A percentile compares a stretch with the other conserved stretches of the same genome.
Conservation (phyloP, 2,797 vertebrate species). For the Phoeniculus purpureus region DNA sequence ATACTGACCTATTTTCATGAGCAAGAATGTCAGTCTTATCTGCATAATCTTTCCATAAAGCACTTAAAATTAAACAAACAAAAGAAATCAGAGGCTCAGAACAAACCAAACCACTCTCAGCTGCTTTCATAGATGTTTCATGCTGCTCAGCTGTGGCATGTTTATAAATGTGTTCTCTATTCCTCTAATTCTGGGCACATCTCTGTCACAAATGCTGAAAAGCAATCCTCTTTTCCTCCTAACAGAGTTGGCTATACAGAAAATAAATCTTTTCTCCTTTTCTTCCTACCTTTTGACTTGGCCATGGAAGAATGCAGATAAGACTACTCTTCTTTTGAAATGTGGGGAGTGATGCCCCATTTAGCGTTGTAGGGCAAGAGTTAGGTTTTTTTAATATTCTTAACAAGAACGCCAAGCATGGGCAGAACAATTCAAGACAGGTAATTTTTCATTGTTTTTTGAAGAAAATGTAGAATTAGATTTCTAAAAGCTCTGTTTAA, state of each 20-base stretch:
- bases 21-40: conserved; percentile 38
- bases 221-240: background rate
- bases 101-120: background rate
- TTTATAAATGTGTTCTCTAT: background rate
- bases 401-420: background rate
- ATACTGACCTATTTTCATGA: conserved; percentile 27
- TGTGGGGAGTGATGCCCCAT: background rate
- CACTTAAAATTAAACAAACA: conserved; percentile 51
- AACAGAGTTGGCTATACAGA: background rate
- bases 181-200: background rate
- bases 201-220: background rate
- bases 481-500: background rate
- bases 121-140: background rate
- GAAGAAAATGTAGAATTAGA: background rate
- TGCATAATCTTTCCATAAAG: conserved; percentile 30
- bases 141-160: background rate
- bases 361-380: background rate
- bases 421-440: background rate
- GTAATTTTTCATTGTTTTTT: background rate
- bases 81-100: background rate
- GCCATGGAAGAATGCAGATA: background rate
- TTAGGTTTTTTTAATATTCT: background rate
- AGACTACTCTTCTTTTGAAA: background rate
- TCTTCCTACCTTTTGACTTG: background rate
- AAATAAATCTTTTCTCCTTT: background rate